Percentiles rank a stretch among this genome's conserved stretches.
phyloP scores from a whole-genome alignment of 2,113 vertebrate genomes.

The Syrmaticus mikado region DNA sequence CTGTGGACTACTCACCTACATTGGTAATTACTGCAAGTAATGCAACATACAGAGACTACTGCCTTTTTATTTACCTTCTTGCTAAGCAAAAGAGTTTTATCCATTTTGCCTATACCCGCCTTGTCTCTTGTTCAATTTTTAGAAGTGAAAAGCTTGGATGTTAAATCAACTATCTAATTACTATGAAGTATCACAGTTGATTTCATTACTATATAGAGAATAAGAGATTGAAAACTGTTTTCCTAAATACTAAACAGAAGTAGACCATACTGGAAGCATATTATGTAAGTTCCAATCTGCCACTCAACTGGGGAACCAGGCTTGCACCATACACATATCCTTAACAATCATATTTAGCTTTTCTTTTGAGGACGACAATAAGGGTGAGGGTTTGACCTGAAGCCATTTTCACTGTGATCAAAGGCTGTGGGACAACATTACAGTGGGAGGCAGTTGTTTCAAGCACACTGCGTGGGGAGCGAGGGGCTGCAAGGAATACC shows the following conservation, averaged over 20 bases:
- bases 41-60: neutral
- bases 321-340: neutral
- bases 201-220: neutral
- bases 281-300: neutral
- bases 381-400: neutral
- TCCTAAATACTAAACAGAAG: neutral
- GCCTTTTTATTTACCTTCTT: neutral
- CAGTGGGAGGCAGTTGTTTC: neutral
- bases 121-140: neutral
- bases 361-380: neutral
- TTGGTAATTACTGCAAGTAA: neutral
- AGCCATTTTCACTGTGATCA: constrained; percentile 24
- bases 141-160: neutral
- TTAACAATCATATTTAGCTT: neutral
- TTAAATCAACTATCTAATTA: neutral
- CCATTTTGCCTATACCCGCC: neutral
- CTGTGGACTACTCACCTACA: neutral
- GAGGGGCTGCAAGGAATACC: neutral
- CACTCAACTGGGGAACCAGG: neutral
- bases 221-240: neutral
- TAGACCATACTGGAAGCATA: neutral
- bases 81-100: neutral
- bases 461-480: neutral
- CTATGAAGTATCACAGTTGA: neutral
- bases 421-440: neutral